These are phyloP conservation scores for Napeogenes sylphis DNA, from an alignment of 2,888 invertebrate genomes.

Conservation along the genomic window DNA sequence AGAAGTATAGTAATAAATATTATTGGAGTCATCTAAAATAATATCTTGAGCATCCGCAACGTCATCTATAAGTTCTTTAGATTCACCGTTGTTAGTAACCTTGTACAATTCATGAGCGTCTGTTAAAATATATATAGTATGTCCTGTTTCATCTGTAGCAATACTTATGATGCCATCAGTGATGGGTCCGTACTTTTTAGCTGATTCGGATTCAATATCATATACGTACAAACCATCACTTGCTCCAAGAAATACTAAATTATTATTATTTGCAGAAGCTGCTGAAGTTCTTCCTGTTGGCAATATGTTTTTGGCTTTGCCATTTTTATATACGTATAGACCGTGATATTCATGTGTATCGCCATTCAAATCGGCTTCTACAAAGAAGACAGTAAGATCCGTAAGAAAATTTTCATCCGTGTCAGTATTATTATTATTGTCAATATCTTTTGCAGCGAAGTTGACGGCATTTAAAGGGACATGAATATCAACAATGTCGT, in stretches of 20 bases:
- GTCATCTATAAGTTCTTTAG: slow-evolving; percentile 44
- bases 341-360: slow-evolving; percentile 36
- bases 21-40: slow-evolving; percentile 48
- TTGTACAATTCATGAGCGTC: slow-evolving; percentile 49
- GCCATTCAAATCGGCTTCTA: slow-evolving; percentile 33
- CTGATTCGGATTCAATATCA: slow-evolving; percentile 31
- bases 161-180: slow-evolving; percentile 36
- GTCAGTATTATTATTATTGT: slow-evolving; percentile 12
- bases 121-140: slow-evolving; percentile 51
- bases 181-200: slow-evolving; percentile 36
- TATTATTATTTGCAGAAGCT: slow-evolving; percentile 40
- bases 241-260: slow-evolving; percentile 46
- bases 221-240: slow-evolving; percentile 49
- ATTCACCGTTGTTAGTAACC: slow-evolving; percentile 50
- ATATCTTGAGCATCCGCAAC: slow-evolving; percentile 50
- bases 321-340: slow-evolving; percentile 38
- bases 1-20: slow-evolving; percentile 49
- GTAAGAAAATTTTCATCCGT: slow-evolving; percentile 21
- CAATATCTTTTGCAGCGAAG: slow-evolving; percentile 18
- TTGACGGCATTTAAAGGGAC: slow-evolving; percentile 35
- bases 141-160: slow-evolving; percentile 31
- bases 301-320: slow-evolving; percentile 39
- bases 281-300: slow-evolving; percentile 46
- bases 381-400: slow-evolving; percentile 31
- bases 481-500: slow-evolving; percentile 35